These are phyloP conservation scores for Siphlonurus alternatus DNA, from an alignment of 2,888 invertebrate genomes.

Conservation along the genomic window DNA sequence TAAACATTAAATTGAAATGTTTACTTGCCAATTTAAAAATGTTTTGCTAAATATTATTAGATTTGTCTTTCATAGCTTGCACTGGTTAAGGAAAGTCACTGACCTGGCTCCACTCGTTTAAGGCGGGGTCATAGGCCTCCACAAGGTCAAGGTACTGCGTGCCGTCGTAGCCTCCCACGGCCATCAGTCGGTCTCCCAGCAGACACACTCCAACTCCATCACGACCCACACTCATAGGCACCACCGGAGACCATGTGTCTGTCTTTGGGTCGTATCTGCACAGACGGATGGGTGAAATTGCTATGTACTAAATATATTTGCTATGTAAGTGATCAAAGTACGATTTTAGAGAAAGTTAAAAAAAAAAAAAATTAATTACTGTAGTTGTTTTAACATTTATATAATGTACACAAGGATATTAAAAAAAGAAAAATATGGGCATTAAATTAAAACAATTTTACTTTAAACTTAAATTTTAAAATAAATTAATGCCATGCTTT, in stretches of 20 bases:
- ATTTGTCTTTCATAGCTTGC: too few species aligned
- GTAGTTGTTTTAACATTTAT: not conserved
- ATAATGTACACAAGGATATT: too few species aligned
- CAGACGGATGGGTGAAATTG: conserved; percentile 2
- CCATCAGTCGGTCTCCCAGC: conserved; percentile 64
- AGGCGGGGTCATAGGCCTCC: conserved; percentile 71
- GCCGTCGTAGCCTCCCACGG: conserved; percentile 85
- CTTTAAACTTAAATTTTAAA: too few species aligned
- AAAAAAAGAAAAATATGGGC: too few species aligned
- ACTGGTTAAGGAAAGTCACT: too few species aligned
- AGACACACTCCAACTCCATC: conserved; percentile 81
- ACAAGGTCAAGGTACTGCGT: conserved; percentile 72
- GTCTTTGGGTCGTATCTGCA: conserved; percentile 44
- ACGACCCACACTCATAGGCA: conserved; percentile 63
- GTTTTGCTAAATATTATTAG: too few species aligned
- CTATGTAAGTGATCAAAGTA: conserved; percentile 2
- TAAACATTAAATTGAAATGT: not conserved
- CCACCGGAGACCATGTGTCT: conserved; percentile 76
- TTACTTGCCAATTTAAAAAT: too few species aligned
- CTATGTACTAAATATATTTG: not conserved
- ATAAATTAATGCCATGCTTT: too few species aligned
- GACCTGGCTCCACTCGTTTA: conserved; percentile 24
- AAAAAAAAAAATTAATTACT: conserved; percentile 4
- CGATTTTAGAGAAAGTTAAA: conserved; percentile 3
- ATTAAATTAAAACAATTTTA: too few species aligned